Evolutionary conservation across 2,888 invertebrate genomes (phyloP), one percentile per base, ranked within the genome.

Genomic region (Hirtodrosophila trivittata): DNA sequence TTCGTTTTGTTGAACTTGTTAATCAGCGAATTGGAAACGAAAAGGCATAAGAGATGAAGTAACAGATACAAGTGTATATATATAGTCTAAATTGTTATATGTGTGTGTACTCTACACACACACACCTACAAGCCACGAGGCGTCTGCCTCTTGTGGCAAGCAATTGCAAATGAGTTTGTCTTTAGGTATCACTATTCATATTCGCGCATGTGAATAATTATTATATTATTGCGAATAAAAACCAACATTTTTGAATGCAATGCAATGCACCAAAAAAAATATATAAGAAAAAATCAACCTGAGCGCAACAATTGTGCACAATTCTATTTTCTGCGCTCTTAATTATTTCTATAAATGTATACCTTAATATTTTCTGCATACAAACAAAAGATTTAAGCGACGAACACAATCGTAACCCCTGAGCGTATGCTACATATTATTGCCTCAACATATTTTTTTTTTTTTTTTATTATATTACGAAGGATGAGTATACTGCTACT

Each of bases 21-120:
- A 87, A 81, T 87, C 81, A 81, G 84, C 87, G 86, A 81, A 87
- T 82, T 87, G 81, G 81, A 81, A 81, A 80, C 86, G 63, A 86
- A 82, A 82, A 82, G 66, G 71, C 76, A 83, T 78, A 85, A 82
- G 65, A 78, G 73, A 78, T 75, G 80, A 75, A 82, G 86, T 75
- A 86, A 86, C 80, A 67, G 66, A 82, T 64, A 65, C 60, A 57
- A 59, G 54, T 63, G 59, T 55, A 51, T 67, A 45, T 62, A 32
- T 18, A 14, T 7, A 28, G 1, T 7, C 5, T 9, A 9, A 3
- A 7, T 28, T 3, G 3, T 3, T 30, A 55, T 54, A 8, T 47
- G 14, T 50, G 14, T 42, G 6, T 35, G 28, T 51, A 55, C 72
- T 52, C 51, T 5, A 21, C 26, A 49, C 26, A 30, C 4, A 39